These are phyloP conservation scores for Mormyrus iriodes DNA, from an alignment of 2,113 vertebrate species.

Conservation along the genomic window DNA sequence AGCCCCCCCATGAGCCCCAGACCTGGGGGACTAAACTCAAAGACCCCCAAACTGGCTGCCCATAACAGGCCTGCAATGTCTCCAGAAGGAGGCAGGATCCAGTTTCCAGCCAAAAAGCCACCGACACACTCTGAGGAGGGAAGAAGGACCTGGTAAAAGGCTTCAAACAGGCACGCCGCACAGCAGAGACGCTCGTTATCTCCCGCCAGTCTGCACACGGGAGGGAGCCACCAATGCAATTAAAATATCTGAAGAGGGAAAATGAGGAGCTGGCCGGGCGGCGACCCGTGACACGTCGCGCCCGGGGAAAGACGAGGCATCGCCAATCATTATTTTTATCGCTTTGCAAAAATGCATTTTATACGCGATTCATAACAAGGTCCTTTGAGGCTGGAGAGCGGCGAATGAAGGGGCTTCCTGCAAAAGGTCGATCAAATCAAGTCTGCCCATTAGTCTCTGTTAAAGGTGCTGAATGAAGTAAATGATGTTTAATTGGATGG, in stretches of 20 bases:
- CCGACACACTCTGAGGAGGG: not conserved
- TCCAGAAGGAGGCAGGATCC: not conserved
- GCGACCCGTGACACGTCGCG: not conserved
- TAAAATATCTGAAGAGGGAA: constrained; percentile 15
- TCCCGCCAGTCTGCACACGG: not conserved
- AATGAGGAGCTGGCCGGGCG: not conserved
- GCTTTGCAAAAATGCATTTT: constrained; percentile 6
- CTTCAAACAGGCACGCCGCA: constrained; percentile 6
- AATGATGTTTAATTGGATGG: constrained; percentile 12
- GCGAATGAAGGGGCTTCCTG: constrained; percentile 16
- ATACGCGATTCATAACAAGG: not conserved
- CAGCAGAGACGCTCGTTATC: not conserved
- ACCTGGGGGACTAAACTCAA: not conserved
- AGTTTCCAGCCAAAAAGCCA: not conserved
- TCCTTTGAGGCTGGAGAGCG: constrained; percentile 7
- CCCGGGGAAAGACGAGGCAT: not conserved
- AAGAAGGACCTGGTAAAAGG: not conserved
- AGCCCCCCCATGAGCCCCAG: not conserved
- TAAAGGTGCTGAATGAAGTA: constrained; percentile 9
- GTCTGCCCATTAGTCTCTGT: constrained; percentile 14
- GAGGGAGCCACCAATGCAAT: not conserved
- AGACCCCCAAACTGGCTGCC: not conserved
- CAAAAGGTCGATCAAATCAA: constrained; percentile 9
- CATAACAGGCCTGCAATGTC: not conserved
- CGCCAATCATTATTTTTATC: constrained; percentile 19